Conservation (phyloP, 35 echinoderm and acorn worm species). For the Holothuria glaberrima region DNA sequence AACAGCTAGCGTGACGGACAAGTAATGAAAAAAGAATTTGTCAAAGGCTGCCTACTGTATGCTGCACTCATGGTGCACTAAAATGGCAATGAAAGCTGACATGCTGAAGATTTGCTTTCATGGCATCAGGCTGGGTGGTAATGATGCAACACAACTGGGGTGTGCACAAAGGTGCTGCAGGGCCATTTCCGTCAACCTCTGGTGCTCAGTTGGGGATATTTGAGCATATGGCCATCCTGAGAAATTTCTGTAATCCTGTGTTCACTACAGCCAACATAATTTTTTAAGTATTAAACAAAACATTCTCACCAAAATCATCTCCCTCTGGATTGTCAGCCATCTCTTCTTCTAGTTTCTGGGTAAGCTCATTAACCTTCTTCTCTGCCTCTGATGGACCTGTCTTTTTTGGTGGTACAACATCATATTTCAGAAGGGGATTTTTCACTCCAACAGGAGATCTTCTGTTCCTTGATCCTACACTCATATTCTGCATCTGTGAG, state of each 20-base stretch:
- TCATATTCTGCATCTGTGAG: constrained; percentile 51
- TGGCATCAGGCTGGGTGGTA: no score
- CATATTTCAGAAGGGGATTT: constrained; percentile 89
- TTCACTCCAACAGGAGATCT: constrained; percentile 44
- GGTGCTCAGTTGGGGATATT: no score
- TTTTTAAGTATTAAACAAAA: not conserved
- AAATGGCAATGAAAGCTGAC: no score
- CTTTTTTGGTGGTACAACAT: constrained; percentile 78
- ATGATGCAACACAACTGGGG: no score
- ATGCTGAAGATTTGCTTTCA: no score
- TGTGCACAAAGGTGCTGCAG: no score
- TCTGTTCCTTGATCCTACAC: constrained; percentile 36
- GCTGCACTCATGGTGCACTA: no score
- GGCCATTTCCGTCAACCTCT: no score
- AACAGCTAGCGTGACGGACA: no score
- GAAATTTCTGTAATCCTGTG: not conserved
- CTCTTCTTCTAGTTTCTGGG: constrained; percentile 91
- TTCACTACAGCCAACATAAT: not conserved
- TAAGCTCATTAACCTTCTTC: constrained; percentile 90
- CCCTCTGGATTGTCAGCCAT: constrained; percentile 90
- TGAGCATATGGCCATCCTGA: no score
- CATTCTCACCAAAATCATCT: constrained; percentile 94
- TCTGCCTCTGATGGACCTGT: constrained; percentile 88
- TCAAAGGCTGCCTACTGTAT: no score
- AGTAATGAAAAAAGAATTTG: no score